Evolutionary conservation across 1,140 invertebrate species (phyloP), one percentile per base, ranked within the genome.

Genomic region (Cydia pomonella): DNA sequence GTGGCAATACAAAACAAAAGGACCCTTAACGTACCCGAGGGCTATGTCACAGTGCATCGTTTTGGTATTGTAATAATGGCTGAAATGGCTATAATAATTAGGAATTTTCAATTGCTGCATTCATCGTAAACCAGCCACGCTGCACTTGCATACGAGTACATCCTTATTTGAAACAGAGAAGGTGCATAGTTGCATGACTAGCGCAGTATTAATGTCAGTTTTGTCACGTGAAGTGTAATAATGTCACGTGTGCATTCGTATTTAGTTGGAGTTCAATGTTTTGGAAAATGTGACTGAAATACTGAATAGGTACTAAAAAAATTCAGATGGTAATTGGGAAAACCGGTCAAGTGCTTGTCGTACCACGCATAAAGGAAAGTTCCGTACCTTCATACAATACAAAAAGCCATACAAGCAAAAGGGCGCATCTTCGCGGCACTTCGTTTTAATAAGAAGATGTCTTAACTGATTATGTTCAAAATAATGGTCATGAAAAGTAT

Each of bases 1-100:
- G 29, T 69, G 21, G 23, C 53, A 23, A 23, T 59, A 59, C 53
- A 12, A 59, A 59, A 59, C 21, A 59, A 59, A n/a, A 59, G 53
- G 53, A 21, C 53, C 21, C 53, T 23, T 23, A 21, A 23, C 18
- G 53, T 21, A 10, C 21, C 5, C 21, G 10, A 23, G 6, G 21
- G 21, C 1, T 23, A 23, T 23, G 53, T 59, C 21, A 59, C 53
- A 23, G 21, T 23, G 18, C 53, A 23, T 23, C 21, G 2, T 59
- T 21, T 59, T 59, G 10, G 10, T 23, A 59, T 59, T 12, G 7
- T 23, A 59, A 59, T 59, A 59, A 23, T 59, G 18, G 18, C 50
- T 59, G 9, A 47, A 50, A 50, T 5, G 5, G 47, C n/a, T 50
- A 50, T n/a, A 12, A 44, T 44, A 3, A 44, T 44, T 44, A 44